Evolutionary conservation across 2,113 vertebrate genomes (phyloP), one percentile per base, ranked within the genome.

Genomic region (Callocephalon fimbriatum): DNA sequence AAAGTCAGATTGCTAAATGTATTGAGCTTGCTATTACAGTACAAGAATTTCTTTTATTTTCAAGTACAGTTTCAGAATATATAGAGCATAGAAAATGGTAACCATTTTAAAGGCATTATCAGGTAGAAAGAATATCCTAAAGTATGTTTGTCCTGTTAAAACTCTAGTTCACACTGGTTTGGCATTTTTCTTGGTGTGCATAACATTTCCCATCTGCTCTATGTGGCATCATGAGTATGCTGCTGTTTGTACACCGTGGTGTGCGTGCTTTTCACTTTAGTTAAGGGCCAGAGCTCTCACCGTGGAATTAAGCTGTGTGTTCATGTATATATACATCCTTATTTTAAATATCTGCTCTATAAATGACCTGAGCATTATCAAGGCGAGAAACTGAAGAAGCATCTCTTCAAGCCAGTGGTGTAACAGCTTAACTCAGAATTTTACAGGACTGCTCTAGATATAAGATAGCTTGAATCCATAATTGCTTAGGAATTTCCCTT

Each of bases 31-130:
- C 58, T 70, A 50, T 62, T 93, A 95, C 27, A 59, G 86, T 62
- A 78, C 31, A 93, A 95, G 32, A 90, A 91, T 79, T 96, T 31
- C 23, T 86, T 96, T 94, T 98, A 98, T 98, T 98, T 95, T 94
- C 91, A 96, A 53, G 68, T 96, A 97, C 94, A 97, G 51, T 94
- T 93, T 87, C 95, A 96, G 92, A 95, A 92, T 91, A 97, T 96
- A 97, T 86, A 98, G 81, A 98, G 88, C 92, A 96, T 77, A 97
- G 80, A 93, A 97, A 98, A 96, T 23, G 13, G 47, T 91, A 90
- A 58, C 21, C 88, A 93, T 88, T 93, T 90, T 74, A 89, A 97
- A 97, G 93, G 80, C 71, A 95, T 67, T 67, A 81, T 90, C 66
- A 89, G 63, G 72, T 91, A 96, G 66, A 87, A 90, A 93, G 61